Conservation (phyloP, 2,113 vertebrate genomes). For the Datnioides undecimradiatus region DNA sequence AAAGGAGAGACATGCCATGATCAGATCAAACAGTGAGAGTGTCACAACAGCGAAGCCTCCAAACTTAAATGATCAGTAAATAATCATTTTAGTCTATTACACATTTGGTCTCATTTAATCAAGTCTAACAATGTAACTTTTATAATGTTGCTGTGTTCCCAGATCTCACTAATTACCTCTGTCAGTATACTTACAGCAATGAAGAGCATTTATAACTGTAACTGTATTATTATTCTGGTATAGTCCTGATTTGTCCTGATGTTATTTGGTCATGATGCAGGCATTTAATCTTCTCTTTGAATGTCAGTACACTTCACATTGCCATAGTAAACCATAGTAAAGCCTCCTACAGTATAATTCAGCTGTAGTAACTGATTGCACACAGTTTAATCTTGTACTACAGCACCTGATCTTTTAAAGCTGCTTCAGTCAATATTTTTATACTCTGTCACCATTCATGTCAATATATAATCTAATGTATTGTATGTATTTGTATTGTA, state of each 20-base stretch:
- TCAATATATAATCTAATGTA: no score
- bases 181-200: not conserved
- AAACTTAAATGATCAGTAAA: not conserved
- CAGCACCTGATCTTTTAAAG: no score
- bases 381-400: no score
- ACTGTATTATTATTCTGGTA: not conserved
- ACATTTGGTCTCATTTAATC: not conserved
- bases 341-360: not conserved
- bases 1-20: not conserved
- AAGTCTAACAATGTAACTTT: not conserved
- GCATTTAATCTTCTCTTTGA: not conserved
- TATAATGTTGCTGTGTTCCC: not conserved
- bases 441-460: no score
- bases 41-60: not conserved
- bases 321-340: not conserved
- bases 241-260: not conserved
- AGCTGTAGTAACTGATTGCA: no score
- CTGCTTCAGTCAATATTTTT: no score
- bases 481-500: no score
- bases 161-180: not conserved
- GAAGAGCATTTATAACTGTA: not conserved
- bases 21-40: not conserved
- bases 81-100: not conserved
- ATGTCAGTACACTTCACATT: not conserved
- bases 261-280: not conserved